phyloP scores from a whole-genome alignment of 35 echinoderm and acorn worm genomes.

The Ptychodera flava region DNA sequence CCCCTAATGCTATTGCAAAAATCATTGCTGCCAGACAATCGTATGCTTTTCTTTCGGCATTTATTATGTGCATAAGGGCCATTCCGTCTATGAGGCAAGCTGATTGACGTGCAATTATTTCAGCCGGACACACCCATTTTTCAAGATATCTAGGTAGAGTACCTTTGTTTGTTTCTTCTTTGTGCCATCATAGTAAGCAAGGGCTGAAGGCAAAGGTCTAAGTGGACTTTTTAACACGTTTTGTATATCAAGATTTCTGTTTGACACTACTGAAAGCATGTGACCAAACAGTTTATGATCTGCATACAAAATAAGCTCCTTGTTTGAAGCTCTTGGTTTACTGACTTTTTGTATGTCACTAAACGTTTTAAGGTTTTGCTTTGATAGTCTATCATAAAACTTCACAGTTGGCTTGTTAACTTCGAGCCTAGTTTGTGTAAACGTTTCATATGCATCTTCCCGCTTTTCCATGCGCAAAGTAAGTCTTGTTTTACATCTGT shows the following conservation, averaged over 20 bases:
- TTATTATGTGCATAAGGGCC: conserved; percentile 33
- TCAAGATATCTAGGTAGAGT: conserved; percentile 18
- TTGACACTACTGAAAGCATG: conserved; percentile 24
- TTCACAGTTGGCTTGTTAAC: too few relatives aligned
- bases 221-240: conserved; percentile 21
- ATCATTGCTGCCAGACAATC: background rate
- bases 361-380: conserved; percentile 8
- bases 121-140: background rate
- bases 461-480: background rate
- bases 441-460: background rate
- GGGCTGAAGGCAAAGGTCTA: conserved; percentile 29
- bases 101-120: conserved; percentile 8
- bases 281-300: conserved; percentile 17
- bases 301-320: background rate
- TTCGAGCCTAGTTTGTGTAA: background rate
- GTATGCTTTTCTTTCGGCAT: conserved; percentile 21
- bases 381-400: conserved; percentile 13
- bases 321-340: background rate
- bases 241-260: conserved; percentile 23
- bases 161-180: conserved; percentile 42
- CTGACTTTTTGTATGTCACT: background rate
- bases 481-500: background rate
- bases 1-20: background rate
- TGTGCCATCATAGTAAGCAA: conserved; percentile 25
- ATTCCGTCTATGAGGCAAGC: conserved; percentile 28